Base-by-base conservation (phyloP, 2,113 vertebrate species). In the Rallus limicola region DNA sequence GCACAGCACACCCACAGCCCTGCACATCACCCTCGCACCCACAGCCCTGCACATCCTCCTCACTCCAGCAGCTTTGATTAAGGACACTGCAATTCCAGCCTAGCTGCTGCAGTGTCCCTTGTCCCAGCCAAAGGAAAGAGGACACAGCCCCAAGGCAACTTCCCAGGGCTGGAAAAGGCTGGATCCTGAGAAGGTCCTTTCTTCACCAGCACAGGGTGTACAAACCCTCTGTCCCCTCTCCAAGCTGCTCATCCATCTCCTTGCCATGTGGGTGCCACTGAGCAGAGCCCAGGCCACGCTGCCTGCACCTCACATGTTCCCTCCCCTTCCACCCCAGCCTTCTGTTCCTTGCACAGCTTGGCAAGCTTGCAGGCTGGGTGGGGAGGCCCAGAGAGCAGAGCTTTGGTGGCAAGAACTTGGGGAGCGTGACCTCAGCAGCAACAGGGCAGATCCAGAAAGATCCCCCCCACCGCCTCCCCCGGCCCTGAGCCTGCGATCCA, bases 351-450 rank as follows among this genome's bases (percentile, higher is more conserved):
- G 15, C 40, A 12, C 59, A 59, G 55, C 79, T 28, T 36, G 33
- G 8, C 40, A 53, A 67, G 24, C 24, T 21, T 8, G 1, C 5
- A 5, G 42, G 50, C 58, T 4, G 8, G 58, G 44, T 46, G 65
- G 56, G 52, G 0, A 0, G 14, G 28, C 55, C 42, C 5, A 0
- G 4, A 7, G 55, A 26, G 17, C 4, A 50, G n/a, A 53, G 48
- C 10, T 59, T 52, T 34, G 58, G 6, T 12, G 26, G 29, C 10
- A 13, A 58, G 67, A 20, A 13, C 20, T 7, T 29, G 63, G 19
- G 42, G 26, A 71, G 5, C 0, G 0, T 38, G 52, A 67, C 16
- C 33, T 34, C 29, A 42, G 67, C 50, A 91, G 40, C 56, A 70
- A 3, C 5, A 2, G 23, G 13, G 25, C 17, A 1, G 58, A 38